phyloP scores from a whole-genome alignment of 1,140 invertebrate genomes.

The Drosophila biarmipes region DNA sequence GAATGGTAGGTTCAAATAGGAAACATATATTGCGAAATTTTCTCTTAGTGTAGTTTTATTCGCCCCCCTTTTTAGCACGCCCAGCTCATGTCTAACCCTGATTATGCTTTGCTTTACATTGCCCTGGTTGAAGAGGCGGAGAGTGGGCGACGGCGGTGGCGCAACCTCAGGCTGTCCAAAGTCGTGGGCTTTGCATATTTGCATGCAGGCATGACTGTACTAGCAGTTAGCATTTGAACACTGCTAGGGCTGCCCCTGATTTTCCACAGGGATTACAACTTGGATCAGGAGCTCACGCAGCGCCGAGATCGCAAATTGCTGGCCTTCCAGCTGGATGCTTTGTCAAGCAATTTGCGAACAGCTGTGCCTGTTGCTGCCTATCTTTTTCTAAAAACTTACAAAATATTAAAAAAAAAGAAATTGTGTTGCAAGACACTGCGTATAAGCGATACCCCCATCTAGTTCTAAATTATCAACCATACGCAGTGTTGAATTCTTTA shows the following conservation, averaged over 20 bases:
- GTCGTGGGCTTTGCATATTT: constrained; percentile 23
- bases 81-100: constrained; percentile 16
- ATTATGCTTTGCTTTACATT: constrained; percentile 29
- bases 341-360: too few species aligned
- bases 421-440: neutral
- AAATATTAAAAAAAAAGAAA: too few species aligned
- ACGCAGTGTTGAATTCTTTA: neutral
- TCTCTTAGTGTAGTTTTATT: constrained; percentile 6
- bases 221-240: constrained; percentile 8
- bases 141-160: neutral
- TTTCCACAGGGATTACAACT: constrained; percentile 25
- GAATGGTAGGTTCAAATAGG: neutral
- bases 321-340: neutral
- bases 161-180: constrained; percentile 34
- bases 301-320: neutral
- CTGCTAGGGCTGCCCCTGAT: constrained; percentile 27
- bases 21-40: neutral
- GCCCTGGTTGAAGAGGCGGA: neutral
- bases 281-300: constrained; percentile 6
- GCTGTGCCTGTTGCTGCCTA: too few species aligned
- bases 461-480: neutral
- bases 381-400: too few species aligned
- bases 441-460: neutral
- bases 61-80: neutral
- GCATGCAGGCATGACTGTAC: constrained; percentile 12